phyloP scores from a whole-genome alignment of 64 coral and sea anemone species.

The Dendronephthya gigantea region DNA sequence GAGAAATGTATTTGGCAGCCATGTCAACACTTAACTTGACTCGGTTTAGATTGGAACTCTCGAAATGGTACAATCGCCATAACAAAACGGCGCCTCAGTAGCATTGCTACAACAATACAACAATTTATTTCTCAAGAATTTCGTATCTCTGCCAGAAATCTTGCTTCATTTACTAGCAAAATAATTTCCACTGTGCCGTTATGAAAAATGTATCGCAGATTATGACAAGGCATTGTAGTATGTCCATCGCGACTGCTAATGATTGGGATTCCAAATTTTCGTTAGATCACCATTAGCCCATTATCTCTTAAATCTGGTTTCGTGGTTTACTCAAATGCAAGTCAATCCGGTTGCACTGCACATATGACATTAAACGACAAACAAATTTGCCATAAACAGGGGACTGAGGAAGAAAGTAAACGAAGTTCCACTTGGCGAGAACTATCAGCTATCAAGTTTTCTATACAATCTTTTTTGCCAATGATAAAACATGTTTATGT shows the following conservation, averaged over 20 bases:
- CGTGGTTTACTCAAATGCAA: not conserved
- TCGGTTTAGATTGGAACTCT: not conserved
- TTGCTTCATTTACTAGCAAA: not conserved
- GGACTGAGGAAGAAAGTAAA: not conserved
- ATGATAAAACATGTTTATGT: not conserved
- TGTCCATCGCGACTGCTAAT: not conserved
- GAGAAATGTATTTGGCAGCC: slow-evolving; percentile 23
- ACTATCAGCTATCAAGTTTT: slow-evolving; percentile 7
- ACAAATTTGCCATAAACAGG: not conserved
- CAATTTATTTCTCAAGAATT: not conserved
- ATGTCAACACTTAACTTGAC: not conserved
- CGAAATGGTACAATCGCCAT: not conserved
- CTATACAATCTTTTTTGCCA: not conserved
- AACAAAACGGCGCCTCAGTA: not conserved
- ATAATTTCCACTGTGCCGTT: not conserved
- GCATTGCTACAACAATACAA: not conserved
- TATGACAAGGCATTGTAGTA: not conserved
- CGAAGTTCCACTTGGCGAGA: no score
- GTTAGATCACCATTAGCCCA: not conserved
- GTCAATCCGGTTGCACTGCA: not conserved
- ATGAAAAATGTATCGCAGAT: not conserved
- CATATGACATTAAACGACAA: not conserved
- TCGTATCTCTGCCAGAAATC: not conserved
- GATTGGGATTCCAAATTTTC: not conserved
- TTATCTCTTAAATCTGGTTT: not conserved